Evolutionary conservation across 2,888 invertebrate genomes (phyloP).

Genomic region (Cheilosia grossa): DNA sequence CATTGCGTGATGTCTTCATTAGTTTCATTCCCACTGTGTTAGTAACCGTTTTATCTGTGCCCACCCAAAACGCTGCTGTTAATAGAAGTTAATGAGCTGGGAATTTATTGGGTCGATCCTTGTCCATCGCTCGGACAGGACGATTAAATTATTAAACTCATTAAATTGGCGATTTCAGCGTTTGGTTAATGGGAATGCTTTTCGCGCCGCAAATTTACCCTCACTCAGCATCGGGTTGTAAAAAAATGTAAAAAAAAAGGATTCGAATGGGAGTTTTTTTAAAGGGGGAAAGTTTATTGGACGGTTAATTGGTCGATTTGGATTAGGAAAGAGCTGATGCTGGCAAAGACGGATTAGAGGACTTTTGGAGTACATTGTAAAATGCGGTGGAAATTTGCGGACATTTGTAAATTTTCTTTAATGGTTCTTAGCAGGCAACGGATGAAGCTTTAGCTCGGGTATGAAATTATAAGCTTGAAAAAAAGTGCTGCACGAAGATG

Average conservation of each 20-base stretch:
- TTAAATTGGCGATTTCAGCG: conserved; percentile 49
- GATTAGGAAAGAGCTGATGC: conserved; percentile 42
- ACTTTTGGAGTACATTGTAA: conserved; percentile 1
- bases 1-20: conserved; percentile 59
- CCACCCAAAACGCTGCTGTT: conserved; percentile 13
- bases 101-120: conserved; percentile 49
- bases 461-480: no score
- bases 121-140: conserved; percentile 4
- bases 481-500: no score
- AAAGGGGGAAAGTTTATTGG: conserved; percentile 38
- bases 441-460: no score
- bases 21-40: conserved; percentile 44
- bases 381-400: not conserved
- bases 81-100: conserved; percentile 60
- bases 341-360: conserved; percentile 7
- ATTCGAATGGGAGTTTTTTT: conserved; percentile 25
- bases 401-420: conserved; percentile 3
- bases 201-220: not conserved
- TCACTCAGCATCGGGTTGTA: not conserved
- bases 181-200: conserved; percentile 22
- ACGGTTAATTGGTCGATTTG: conserved; percentile 54
- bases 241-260: conserved; percentile 26
- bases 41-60: conserved; percentile 33
- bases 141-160: conserved; percentile 57
- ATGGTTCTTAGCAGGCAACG: not conserved